Conservation (phyloP, 2,797 vertebrate genomes). For the Hapalemur alaotrensis region DNA sequence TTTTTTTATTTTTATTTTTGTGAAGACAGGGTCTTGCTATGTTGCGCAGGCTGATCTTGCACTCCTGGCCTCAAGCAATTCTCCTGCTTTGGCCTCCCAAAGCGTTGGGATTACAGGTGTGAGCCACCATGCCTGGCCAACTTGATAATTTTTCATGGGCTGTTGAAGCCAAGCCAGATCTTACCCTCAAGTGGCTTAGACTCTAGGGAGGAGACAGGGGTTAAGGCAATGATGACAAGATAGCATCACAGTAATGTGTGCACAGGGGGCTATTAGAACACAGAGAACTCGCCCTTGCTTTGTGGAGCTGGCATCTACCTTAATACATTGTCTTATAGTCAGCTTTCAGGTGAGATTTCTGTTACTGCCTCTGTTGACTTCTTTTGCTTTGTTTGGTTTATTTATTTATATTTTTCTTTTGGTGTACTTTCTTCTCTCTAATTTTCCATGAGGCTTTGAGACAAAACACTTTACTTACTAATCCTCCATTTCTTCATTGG, state of each 20-base stretch:
- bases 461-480: not conserved
- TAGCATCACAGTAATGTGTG: not conserved
- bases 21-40: too few species aligned
- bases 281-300: accelerated
- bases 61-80: too few species aligned
- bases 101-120: too few species aligned
- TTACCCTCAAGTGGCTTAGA: not conserved
- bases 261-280: not conserved
- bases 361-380: not conserved
- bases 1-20: too few species aligned
- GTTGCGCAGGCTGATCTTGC: too few species aligned
- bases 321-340: too few species aligned
- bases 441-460: not conserved
- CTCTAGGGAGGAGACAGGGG: not conserved
- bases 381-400: not conserved
- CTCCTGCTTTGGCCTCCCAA: too few species aligned
- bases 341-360: not conserved
- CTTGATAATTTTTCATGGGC: not conserved
- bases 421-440: not conserved
- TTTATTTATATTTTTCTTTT: not conserved
- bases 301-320: not conserved
- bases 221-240: not conserved
- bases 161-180: not conserved
- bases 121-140: too few species aligned
- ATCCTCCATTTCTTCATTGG: not conserved